Base-by-base conservation (phyloP, 2,797 vertebrate species). In the Amblyopsis hoosieri region DNA sequence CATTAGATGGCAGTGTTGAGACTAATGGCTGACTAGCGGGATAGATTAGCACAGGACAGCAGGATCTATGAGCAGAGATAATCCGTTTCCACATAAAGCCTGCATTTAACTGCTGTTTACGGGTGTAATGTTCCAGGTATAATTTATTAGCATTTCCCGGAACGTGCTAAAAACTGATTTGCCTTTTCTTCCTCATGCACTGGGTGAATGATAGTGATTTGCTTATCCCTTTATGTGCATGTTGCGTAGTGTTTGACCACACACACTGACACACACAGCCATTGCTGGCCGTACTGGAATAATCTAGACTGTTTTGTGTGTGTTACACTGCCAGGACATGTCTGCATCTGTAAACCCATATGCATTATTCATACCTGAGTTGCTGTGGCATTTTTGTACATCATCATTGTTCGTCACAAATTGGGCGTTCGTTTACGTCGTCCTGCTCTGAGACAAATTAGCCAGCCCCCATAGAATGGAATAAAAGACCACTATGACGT, bases 1-100 rank as follows among this genome's bases (percentile, higher is more conserved):
- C 92, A 79, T 82, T 84, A 92, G 92, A 89, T 91, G 93, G 91
- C 90, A 85, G 84, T 85, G 87, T 89, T 83, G 87, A 58, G 81
- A 83, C 77, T 60, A 2, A 47, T 57, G 54, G 52, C 46, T 49
- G 56, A 56, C 65, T 61, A 47, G 45, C 52, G 58, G 87, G 78
- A 76, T 69, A 50, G 67, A 87, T 82, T 72, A 80, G 70, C 52
- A 61, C 58, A 67, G 54, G 66, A 71, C 70, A 67, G 72, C 66
- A 79, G 74, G 74, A 85, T 85, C 72, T 69, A 83, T 70, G 62
- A 77, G 69, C 76, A 66, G 73, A 83, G 80, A 83, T 87, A 12
- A 79, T 78, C 75, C 50, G 37, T 68, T 76, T 83, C 78, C 80
- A 71, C 80, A 71, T 71, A 66, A 45, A 72, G 59, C 63, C 68